Base-by-base conservation (phyloP, 2,888 invertebrate genomes). In the Pachycephus smyrnensis region DNA sequence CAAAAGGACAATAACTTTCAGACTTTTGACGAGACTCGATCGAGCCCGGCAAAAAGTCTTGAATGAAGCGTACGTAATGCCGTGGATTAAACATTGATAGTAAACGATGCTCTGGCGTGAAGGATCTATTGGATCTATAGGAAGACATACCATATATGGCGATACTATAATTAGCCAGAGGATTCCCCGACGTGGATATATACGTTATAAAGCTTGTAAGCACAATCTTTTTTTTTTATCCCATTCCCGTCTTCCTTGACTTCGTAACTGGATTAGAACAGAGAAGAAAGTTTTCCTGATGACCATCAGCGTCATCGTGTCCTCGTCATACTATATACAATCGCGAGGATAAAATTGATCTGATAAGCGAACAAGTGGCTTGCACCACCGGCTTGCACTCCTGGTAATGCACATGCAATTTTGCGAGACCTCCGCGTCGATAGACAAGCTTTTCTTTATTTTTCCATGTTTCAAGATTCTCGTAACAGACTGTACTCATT, bases 91-190 rank as follows among this genome's bases (percentile, higher is more conserved):
- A 33, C 71, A 33, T 71, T 15, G 71, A 71, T 71, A 55, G 55
- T 71, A 71, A 31, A 23, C n/a, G 71, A 71, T 23, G 71, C 23
- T 71, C 6, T 6, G 9, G 23, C 9, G 6, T 6, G 23, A 40
- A 9, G 6, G 55, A 9, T 23, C 15, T 6, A 23, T 23, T 55
- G 9, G 2, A 23, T 9, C 55, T 23, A 55, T 6, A 77, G 81
- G 82, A 80, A 77, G 76, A 79, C 40, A 75, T 76, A 73, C 86
- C 89, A 80, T 87, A 86, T 83, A 88, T 82, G 86, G 86, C 40
- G 81, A 82, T 82, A 78, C 87, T 88, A 89, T 86, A 85, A 87
- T 86, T 89, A 88, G 81, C 76, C 55, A n/a, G 69, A 76, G 80
- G 77, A 84, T 85, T 83, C 82, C 81, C 55, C 23, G 2, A 55